Evolutionary conservation across 1,140 invertebrate species (phyloP).

Genomic region (Agrilus planipennis): DNA sequence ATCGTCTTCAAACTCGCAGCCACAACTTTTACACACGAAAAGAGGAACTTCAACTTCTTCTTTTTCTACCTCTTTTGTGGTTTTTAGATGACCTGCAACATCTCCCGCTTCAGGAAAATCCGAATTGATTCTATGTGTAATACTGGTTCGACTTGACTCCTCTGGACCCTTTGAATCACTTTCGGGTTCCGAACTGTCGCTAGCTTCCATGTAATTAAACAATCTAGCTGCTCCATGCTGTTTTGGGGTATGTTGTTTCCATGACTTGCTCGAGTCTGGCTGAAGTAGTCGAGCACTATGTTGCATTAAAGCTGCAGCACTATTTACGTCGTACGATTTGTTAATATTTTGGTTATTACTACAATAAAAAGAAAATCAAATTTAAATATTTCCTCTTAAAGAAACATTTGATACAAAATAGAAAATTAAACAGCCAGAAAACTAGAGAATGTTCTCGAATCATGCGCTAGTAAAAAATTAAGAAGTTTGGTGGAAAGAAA

Average conservation of each 20-base stretch:
- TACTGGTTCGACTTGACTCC: constrained; percentile 64
- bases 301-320: constrained; percentile 21
- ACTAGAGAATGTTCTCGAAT: no score
- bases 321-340: constrained; percentile 21
- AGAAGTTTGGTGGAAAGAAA: neutral
- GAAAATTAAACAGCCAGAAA: no score
- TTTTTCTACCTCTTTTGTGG: constrained; percentile 40
- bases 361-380: constrained; percentile 3
- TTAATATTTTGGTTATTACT: constrained; percentile 1
- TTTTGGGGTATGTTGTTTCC: constrained; percentile 33
- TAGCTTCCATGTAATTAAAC: constrained; percentile 47
- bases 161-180: constrained; percentile 45
- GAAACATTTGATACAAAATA: no score
- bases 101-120: constrained; percentile 40
- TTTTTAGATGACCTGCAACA: constrained; percentile 33
- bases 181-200: constrained; percentile 41
- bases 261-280: constrained; percentile 23
- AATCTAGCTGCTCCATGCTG: constrained; percentile 42
- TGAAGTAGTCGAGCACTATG: constrained; percentile 27
- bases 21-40: constrained; percentile 39
- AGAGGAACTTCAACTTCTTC: constrained; percentile 33
- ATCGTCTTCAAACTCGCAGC: constrained; percentile 41
- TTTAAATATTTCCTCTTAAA: no score
- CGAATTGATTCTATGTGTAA: constrained; percentile 54
- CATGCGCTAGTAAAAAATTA: neutral